Base-by-base conservation (phyloP, 2,113 vertebrate species). In the Procapra przewalskii region DNA sequence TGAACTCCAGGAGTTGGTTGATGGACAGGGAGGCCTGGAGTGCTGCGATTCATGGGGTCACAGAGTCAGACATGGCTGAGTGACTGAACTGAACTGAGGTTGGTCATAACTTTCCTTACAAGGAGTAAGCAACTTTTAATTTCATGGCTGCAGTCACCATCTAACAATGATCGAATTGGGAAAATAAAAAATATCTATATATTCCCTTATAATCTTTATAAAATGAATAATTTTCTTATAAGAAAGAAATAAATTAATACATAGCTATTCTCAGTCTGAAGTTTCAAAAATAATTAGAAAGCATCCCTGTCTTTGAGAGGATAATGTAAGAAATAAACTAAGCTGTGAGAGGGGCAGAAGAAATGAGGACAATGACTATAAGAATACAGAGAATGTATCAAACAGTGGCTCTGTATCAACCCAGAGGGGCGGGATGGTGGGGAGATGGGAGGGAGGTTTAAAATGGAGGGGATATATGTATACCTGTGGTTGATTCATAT, bases 101-200 rank as follows among this genome's bases (percentile, higher is more conserved):
- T 64, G 33, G 7, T n/a, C 62, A n/a, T 64, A n/a, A 64, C 15
- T 64, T 64, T n/a, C 62, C 33, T 64, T 64, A 17, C 62, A n/a
- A n/a, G 31, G 3, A 64, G 59, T 31, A 60, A 60, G 27, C 27
- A 1, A 31, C 59, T 60, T 60, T 60, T 60, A 60, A 60, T 31
- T 60, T 60, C 59, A 60, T 60, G 12, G 59, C 59, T 60, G 59
- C 27, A 60, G 6, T 60, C 59, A 60, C 5, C 27, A 31, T 60
- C 27, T 64, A 87, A 54, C 4, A 43, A 90, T 67, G 25, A 87
- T 40, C 43, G 62, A 89, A 75, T 7, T 75, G 11, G 10, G 16
- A 82, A 82, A 91, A 40, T n/a, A n/a, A 91, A 91, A 62, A 62
- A 48, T 45, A 91, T 80, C 71, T 88, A 15, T 86, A 92, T 55